These are phyloP conservation scores for Parazoanthus atlanticus DNA, from an alignment of 92 coral and sea anemone genomes.

Conservation along the genomic window DNA sequence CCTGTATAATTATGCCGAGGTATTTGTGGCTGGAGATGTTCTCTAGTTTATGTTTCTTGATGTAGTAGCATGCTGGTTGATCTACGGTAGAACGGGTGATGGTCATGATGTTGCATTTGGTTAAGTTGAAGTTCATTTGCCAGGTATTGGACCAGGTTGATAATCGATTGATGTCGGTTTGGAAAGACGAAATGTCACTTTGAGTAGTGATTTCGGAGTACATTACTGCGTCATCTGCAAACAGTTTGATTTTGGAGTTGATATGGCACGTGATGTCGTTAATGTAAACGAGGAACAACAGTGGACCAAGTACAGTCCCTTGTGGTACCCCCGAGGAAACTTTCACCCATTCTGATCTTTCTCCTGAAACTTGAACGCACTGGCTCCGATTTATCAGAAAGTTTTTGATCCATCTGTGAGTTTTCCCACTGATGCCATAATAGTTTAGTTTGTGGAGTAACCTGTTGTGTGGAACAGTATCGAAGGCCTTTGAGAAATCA, in stretches of 20 bases:
- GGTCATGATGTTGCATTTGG: not conserved
- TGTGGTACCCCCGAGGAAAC: constrained; percentile 35
- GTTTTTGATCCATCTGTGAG: constrained; percentile 42
- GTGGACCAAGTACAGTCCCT: too few species aligned
- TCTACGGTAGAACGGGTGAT: not conserved
- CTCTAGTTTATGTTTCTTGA: too few species aligned
- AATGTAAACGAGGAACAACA: constrained; percentile 33
- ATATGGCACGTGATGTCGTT: constrained; percentile 43
- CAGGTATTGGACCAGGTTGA: constrained; percentile 41
- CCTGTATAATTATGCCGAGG: too few species aligned
- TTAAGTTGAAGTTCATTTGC: constrained; percentile 20
- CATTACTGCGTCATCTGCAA: constrained; percentile 39
- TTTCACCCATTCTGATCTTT: constrained; percentile 41
- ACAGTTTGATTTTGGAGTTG: constrained; percentile 39
- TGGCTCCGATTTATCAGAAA: constrained; percentile 43
- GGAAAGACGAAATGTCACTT: constrained; percentile 54
- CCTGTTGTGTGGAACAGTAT: not conserved
- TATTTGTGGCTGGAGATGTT: too few species aligned
- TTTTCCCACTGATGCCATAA: constrained; percentile 41
- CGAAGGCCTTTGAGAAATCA: not conserved
- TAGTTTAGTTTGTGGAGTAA: constrained; percentile 32
- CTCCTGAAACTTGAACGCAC: constrained; percentile 36
- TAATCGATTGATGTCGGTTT: constrained; percentile 45
- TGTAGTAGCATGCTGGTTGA: constrained; percentile 2
- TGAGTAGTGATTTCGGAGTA: constrained; percentile 41